A percentile compares a stretch with the other conserved stretches of the same genome.
Conservation (phyloP, 1,140 invertebrate species). For the Pteromalus puparum region DNA sequence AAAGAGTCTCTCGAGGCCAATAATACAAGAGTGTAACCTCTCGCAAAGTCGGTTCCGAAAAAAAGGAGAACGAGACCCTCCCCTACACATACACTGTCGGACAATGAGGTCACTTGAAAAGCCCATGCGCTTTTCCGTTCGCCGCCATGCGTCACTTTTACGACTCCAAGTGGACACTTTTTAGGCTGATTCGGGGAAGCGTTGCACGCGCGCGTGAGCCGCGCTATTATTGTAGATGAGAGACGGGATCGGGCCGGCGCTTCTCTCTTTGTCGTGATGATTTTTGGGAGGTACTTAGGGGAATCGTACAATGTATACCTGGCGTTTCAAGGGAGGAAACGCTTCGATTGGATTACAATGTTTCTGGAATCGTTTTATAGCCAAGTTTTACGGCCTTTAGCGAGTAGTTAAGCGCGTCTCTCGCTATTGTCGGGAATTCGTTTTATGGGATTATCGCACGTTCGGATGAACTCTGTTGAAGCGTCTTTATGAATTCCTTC, state of each 20-base stretch:
- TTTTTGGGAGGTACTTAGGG: constrained; percentile 8
- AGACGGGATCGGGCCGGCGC: background rate
- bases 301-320: background rate
- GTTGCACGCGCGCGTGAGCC: background rate
- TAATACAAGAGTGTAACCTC: background rate
- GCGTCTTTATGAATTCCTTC: background rate
- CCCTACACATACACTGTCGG: too few relatives aligned
- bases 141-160: constrained; percentile 39
- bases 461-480: background rate
- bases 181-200: constrained; percentile 20
- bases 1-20: background rate
- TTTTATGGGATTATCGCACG: background rate
- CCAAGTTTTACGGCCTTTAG: background rate
- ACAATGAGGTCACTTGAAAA: constrained; percentile 34
- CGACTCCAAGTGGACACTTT: constrained; percentile 19
- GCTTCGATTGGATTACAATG: background rate
- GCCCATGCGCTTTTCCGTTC: background rate
- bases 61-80: background rate
- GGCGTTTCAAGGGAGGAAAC: background rate
- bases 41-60: background rate
- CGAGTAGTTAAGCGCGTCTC: background rate
- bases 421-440: background rate
- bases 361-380: background rate
- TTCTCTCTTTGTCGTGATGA: background rate
- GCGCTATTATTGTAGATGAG: background rate